Evolutionary conservation across 2,888 invertebrate genomes (phyloP), one percentile per base, ranked within the genome.

Genomic region (Glaucopsyche alexis): DNA sequence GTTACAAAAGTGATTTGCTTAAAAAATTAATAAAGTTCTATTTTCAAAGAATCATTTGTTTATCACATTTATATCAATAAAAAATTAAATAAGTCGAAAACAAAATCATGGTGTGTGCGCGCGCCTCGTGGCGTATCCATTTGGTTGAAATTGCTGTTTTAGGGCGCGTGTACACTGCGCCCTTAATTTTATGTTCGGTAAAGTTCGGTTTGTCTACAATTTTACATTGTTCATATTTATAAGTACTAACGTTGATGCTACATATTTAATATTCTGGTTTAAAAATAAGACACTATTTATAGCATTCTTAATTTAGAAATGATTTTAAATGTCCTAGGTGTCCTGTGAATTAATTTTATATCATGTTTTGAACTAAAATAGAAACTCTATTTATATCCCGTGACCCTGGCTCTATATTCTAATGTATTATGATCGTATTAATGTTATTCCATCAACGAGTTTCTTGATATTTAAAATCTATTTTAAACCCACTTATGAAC

Each of bases 121-220:
- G 71, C 79, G 77, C 84, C 79, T 77, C 82, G 83, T 85, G 86
- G 84, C 87, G 87, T 88, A 90, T 89, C 90, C 91, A 90, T 91
- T 91, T 90, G 87, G 87, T 86, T 86, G 86, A 88, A 90, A 91
- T 90, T 89, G 89, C 88, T 88, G 84, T 84, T 87, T 87, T 83
- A 87, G 85, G 84, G 78, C 77, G 79, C 79, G 83, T 80, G 76
- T 83, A 87, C 81, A 85, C 79, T 77, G 78, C 45, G 75, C 70
- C 55, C 29, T 14, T 60, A 14, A 60, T 60, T 29, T 60, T 29
- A 60, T 16, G 2, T 16, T 16, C 8, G 16, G 55, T 60, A 13
- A 60, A 16, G 2, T 16, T 16, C 8, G 16, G 55, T 55, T 55
- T 11, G 5, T 16, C 16, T 52, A 50, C 0, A 8, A 19, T 55